Evolutionary conservation across 2,888 invertebrate species (phyloP), one percentile per base, ranked within the genome.

Genomic region (Philhelius pedissequus): DNA sequence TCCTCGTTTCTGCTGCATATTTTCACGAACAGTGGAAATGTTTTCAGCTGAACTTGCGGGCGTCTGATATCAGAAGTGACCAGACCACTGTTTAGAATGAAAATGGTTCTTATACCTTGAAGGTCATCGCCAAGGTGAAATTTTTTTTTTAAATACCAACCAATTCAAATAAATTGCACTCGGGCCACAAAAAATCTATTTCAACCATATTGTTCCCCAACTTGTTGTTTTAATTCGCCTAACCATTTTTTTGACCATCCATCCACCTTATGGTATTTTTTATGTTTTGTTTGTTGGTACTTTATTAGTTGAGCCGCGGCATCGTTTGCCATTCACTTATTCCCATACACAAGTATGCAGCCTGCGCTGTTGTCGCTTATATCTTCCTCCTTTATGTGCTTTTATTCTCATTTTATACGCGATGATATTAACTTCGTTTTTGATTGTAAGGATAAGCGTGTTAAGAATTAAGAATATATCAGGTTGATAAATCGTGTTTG

Each of bases 321-420:
- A 27, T 20, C 20, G 56, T 52, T 52, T 71, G 54, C 43, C 62
- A 77, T 62, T 73, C 54, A 43, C 45, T 54, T 50, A 40, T 48
- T 70, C 58, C 22, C 78, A 54, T n/a, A n/a, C 54, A 79, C 74
- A 73, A 69, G 64, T 78, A n/a, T n/a, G 74, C 83, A 83, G 68
- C 69, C 45, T 56, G 58, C 58, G 64, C 64, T 35, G 7, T 48
- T 64, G 22, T 48, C 22, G 20, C 22, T 20, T 48, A 13, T 48
- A 32, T 18, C n/a, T 43, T 27, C 27, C 25, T 20, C 60, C 11
- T 62, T 18, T 43, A 18, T 43, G 43, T 60, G n/a, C 25, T 15
- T 18, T 43, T 43, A 43, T 60, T 11, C 45, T n/a, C 69, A 7
- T 40, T n/a, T 20, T 32, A 15, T 11, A 15, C 22, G 50, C 38